phyloP scores from a whole-genome alignment of 2,888 invertebrate species.

The Watsonalla binaria region DNA sequence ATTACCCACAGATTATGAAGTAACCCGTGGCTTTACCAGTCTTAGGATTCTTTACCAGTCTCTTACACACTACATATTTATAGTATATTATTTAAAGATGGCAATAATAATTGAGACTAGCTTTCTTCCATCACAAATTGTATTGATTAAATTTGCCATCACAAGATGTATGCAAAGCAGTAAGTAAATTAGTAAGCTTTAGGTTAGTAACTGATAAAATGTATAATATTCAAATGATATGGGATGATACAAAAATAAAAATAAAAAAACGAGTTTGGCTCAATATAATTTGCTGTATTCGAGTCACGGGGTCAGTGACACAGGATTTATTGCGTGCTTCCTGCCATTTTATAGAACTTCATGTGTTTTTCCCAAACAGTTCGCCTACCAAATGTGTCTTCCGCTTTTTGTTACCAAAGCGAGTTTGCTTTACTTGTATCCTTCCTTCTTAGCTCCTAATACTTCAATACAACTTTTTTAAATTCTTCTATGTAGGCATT shows the following conservation, averaged over 20 bases:
- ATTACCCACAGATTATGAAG: not conserved
- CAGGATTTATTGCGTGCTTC: conserved; percentile 65
- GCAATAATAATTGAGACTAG: no score
- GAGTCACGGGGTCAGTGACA: conserved; percentile 67
- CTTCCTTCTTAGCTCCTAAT: not conserved
- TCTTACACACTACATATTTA: no score
- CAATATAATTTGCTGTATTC: conserved; percentile 56
- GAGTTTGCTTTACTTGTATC: not conserved
- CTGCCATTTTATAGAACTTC: conserved; percentile 57
- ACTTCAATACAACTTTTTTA: no score
- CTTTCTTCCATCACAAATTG: no score
- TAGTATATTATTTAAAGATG: no score
- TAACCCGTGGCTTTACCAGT: not conserved
- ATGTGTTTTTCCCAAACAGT: conserved; percentile 46
- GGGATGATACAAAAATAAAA: conserved; percentile 5
- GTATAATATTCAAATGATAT: conserved; percentile 9
- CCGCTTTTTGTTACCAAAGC: conserved; percentile 23
- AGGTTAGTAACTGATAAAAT: not conserved
- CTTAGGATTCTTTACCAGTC: no score
- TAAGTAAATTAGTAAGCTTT: no score
- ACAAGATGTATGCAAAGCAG: no score
- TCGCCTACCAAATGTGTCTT: conserved; percentile 34
- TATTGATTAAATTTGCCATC: no score
- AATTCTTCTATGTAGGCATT: no score
- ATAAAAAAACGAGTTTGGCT: conserved; percentile 43